Percentiles rank a stretch among this genome's conserved stretches.
Evolutionary conservation across 1,140 invertebrate genomes (phyloP).

Genomic region (Drosophila dunni): DNA sequence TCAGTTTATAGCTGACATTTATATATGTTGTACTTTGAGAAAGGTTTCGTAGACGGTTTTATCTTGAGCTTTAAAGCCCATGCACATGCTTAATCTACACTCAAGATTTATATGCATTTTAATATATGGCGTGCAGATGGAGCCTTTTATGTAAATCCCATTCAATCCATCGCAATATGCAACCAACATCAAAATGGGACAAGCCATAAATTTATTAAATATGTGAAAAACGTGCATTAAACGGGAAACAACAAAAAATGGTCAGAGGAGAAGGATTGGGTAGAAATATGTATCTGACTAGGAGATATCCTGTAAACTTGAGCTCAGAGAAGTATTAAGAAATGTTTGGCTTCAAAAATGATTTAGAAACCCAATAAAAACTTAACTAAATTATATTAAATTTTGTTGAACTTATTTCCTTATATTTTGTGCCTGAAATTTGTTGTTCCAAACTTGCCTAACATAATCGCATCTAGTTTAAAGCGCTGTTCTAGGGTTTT

Average conservation of each 20-base stretch:
- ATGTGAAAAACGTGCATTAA: slow-evolving; percentile 56
- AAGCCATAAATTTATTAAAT: slow-evolving; percentile 29
- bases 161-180: slow-evolving; percentile 13
- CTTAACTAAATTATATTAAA: neutral
- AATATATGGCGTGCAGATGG: slow-evolving; percentile 27
- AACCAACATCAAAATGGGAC: slow-evolving; percentile 2
- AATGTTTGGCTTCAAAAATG: too few relatives aligned
- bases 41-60: slow-evolving; percentile 3
- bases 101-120: slow-evolving; percentile 32
- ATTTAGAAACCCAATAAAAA: neutral
- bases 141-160: slow-evolving; percentile 35
- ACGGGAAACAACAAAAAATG: slow-evolving; percentile 17
- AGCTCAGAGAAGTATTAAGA: too few relatives aligned
- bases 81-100: slow-evolving; percentile 28
- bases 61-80: slow-evolving; percentile 33
- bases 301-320: neutral
- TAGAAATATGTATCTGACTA: neutral
- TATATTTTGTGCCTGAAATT: neutral
- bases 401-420: neutral
- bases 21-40: slow-evolving; percentile 21
- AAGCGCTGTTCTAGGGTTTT: neutral
- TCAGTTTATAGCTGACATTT: slow-evolving; percentile 44
- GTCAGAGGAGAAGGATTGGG: neutral
- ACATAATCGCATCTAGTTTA: too few relatives aligned
- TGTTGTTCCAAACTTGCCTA: too few relatives aligned